A percentile compares a stretch with the other conserved stretches of the same genome.
These are phyloP conservation scores for Fopius arisanus DNA, from an alignment of 1,140 invertebrate species.

Conservation along the genomic window DNA sequence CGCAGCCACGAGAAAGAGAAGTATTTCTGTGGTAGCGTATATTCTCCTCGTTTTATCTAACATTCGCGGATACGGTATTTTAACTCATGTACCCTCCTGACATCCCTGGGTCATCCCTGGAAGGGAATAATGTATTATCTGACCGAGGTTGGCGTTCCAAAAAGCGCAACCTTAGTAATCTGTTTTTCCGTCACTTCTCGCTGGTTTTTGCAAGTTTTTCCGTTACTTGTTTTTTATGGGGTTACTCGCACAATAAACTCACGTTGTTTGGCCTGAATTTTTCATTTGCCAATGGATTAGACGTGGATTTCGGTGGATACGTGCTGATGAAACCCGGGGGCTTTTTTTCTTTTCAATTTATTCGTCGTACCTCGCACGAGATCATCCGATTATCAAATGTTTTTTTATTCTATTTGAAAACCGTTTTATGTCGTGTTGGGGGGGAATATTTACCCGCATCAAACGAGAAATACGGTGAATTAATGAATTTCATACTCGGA, in stretches of 20 bases:
- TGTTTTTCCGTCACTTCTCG: not conserved
- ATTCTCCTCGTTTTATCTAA: conserved; percentile 10
- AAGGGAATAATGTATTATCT: conserved; percentile 22
- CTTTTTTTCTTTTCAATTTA: not conserved
- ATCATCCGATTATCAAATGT: too few species aligned
- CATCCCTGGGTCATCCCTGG: conserved; percentile 1
- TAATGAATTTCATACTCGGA: too few species aligned
- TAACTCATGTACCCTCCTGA: not conserved
- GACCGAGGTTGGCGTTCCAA: conserved; percentile 2
- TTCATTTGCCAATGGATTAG: not conserved
- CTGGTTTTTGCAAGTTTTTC: not conserved
- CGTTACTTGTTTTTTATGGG: not conserved
- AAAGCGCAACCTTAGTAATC: not conserved
- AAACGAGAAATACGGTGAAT: too few species aligned
- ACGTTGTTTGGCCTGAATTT: not conserved
- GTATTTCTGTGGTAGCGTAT: not conserved
- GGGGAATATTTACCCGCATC: too few species aligned
- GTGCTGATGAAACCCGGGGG: not conserved
- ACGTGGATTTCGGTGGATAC: not conserved
- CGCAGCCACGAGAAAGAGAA: not conserved
- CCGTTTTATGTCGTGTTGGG: too few species aligned
- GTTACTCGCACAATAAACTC: not conserved
- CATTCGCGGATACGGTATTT: conserved; percentile 16
- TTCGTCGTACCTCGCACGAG: too few species aligned
- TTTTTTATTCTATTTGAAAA: too few species aligned